phyloP scores from a whole-genome alignment of 2,797 vertebrate genomes.

The Hippopotamyrus pictus region DNA sequence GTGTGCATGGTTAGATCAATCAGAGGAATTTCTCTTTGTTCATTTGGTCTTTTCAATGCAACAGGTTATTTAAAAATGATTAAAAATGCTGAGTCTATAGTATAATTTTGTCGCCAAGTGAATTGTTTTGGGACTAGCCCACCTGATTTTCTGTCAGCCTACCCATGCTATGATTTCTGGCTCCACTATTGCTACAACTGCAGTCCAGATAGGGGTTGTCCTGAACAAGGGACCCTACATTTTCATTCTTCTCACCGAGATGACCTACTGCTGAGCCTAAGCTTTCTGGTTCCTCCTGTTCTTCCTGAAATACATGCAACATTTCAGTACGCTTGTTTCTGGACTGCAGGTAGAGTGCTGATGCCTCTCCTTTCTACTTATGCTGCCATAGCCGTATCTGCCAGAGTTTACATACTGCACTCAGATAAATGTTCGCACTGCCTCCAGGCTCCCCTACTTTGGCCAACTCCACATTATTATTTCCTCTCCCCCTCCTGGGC shows the following conservation, averaged over 20 bases:
- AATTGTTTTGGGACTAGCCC: background rate
- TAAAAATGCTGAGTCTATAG: background rate
- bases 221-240: background rate
- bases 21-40: background rate
- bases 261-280: background rate
- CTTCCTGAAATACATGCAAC: background rate
- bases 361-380: too few relatives aligned
- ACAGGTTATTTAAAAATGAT: background rate
- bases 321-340: background rate
- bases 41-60: background rate
- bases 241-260: background rate
- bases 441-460: too few relatives aligned
- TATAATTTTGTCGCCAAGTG: background rate
- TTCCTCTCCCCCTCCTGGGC: too few relatives aligned
- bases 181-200: background rate
- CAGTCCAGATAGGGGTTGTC: background rate
- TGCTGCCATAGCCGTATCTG: too few relatives aligned
- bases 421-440: too few relatives aligned
- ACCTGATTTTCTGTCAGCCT: background rate
- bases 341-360: background rate
- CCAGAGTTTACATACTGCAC: too few relatives aligned
- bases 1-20: background rate
- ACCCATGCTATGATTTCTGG: background rate
- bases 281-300: background rate
- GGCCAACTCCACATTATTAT: too few relatives aligned